phyloP scores from a whole-genome alignment of 1,140 invertebrate genomes.

The Cotesia chilonis region DNA sequence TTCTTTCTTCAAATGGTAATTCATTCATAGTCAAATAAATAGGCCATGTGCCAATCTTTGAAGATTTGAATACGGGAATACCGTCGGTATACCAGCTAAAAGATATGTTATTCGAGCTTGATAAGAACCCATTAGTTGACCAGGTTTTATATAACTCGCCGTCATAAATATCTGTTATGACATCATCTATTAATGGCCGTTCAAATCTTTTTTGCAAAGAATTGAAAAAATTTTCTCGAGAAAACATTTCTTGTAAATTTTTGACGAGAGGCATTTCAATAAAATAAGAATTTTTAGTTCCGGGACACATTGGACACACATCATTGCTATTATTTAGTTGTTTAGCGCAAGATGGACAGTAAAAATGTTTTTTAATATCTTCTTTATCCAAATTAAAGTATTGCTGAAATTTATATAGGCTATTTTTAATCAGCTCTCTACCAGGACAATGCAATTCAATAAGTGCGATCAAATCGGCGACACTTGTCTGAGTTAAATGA shows the following conservation, averaged over 20 bases:
- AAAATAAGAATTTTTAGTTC: conserved; percentile 12
- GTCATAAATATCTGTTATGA: background rate
- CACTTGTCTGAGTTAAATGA: background rate
- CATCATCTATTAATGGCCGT: background rate
- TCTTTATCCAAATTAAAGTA: conserved; percentile 13
- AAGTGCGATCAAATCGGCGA: background rate
- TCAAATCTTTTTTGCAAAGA: conserved; percentile 29
- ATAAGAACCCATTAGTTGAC: conserved; percentile 25
- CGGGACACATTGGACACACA: conserved; percentile 11
- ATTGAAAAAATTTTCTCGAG: conserved; percentile 21
- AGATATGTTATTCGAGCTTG: conserved; percentile 41
- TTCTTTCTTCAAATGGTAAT: conserved; percentile 42
- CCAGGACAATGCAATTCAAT: background rate
- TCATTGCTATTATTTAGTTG: background rate
- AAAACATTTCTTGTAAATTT: conserved; percentile 30
- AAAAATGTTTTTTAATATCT: conserved; percentile 30
- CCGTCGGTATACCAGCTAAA: conserved; percentile 50
- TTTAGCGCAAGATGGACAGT: conserved; percentile 17
- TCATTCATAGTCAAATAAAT: conserved; percentile 52
- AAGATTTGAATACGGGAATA: conserved; percentile 52
- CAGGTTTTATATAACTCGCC: background rate
- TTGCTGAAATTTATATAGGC: background rate
- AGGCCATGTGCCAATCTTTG: conserved; percentile 50
- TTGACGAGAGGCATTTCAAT: conserved; percentile 4
- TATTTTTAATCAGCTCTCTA: background rate